phyloP scores from a whole-genome alignment of 2,797 vertebrate genomes.

The Carduelis carduelis region DNA sequence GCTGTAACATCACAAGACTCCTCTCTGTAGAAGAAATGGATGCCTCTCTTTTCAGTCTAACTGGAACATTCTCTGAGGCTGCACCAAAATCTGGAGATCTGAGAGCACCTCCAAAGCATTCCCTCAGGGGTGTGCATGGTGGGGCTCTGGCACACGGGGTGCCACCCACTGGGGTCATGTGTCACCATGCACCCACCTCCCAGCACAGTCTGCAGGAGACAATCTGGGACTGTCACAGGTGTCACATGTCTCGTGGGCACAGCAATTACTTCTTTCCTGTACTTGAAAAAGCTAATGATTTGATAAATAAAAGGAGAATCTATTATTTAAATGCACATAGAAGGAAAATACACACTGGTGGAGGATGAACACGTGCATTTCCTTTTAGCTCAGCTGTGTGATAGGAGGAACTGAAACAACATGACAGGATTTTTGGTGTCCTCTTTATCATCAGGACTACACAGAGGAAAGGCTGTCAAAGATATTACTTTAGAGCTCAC shows the following conservation, averaged over 20 bases:
- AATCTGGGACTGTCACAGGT: neutral
- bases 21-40: neutral
- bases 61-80: neutral
- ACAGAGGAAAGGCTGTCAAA: neutral
- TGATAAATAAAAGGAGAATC: neutral
- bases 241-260: neutral
- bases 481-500: neutral
- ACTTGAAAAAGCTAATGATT: neutral
- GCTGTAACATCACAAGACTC: neutral
- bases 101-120: neutral
- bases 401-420: neutral
- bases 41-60: neutral
- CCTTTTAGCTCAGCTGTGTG: neutral
- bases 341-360: neutral
- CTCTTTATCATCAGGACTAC: neutral
- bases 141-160: neutral
- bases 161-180: neutral
- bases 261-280: neutral
- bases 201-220: neutral
- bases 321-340: neutral
- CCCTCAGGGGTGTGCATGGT: neutral
- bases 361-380: neutral
- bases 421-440: neutral
- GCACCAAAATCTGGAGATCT: neutral
- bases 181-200: neutral